A percentile compares a stretch with the other conserved stretches of the same genome.
Evolutionary conservation across 1,140 invertebrate genomes (phyloP).

Genomic region (Panulirus ornatus): DNA sequence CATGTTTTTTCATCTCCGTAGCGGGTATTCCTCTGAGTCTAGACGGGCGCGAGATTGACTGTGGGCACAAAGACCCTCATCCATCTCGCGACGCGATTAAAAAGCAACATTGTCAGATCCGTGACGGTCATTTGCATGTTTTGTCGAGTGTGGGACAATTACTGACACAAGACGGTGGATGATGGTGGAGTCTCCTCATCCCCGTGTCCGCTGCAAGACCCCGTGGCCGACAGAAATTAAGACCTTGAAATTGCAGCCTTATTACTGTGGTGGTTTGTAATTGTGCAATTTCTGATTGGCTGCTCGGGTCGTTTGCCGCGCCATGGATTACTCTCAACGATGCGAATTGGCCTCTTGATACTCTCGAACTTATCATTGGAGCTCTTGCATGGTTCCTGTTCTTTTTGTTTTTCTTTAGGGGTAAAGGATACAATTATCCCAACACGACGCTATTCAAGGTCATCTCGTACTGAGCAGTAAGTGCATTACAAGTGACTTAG

Average conservation of each 20-base stretch:
- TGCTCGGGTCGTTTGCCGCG: slow-evolving; percentile 13
- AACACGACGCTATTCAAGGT: not conserved
- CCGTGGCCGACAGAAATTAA: not conserved
- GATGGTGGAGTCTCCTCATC: not conserved
- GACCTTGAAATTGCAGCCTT: slow-evolving; percentile 9
- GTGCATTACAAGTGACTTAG: not conserved
- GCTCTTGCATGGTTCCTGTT: not conserved
- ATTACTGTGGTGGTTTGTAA: slow-evolving; percentile 19
- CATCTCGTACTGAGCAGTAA: not conserved
- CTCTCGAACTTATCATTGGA: slow-evolving; percentile 7
- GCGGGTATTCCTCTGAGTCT: no score
- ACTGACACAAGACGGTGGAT: not conserved
- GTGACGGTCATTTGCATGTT: slow-evolving; percentile 56
- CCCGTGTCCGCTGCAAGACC: not conserved
- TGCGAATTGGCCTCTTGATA: not conserved
- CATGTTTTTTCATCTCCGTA: no score
- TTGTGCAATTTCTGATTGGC: slow-evolving; percentile 15
- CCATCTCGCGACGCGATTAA: slow-evolving; percentile 49
- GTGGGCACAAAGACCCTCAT: slow-evolving; percentile 45
- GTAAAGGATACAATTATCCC: not conserved
- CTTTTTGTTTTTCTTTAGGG: not conserved
- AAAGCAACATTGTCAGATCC: slow-evolving; percentile 47
- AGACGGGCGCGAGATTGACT: slow-evolving; percentile 23
- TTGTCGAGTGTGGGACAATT: slow-evolving; percentile 35
- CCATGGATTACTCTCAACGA: not conserved